These are phyloP conservation scores for Chelon labrosus DNA, from an alignment of 2,797 vertebrate species.

Conservation along the genomic window DNA sequence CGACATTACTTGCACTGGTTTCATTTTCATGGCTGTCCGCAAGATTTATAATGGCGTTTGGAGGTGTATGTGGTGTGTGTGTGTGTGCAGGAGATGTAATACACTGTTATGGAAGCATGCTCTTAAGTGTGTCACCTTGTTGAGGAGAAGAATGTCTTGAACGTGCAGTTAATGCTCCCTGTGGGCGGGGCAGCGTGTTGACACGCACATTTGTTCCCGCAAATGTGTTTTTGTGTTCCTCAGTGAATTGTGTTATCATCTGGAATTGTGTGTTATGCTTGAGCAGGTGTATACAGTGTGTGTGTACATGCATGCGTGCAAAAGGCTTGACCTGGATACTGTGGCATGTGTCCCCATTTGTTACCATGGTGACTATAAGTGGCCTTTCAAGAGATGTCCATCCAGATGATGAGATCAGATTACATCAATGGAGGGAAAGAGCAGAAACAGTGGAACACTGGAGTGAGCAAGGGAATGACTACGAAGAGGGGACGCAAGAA, in stretches of 20 bases:
- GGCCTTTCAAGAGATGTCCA: conserved; percentile 70
- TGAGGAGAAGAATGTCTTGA: conserved; percentile 65
- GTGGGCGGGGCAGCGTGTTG: conserved; percentile 20
- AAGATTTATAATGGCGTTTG: conserved; percentile 86
- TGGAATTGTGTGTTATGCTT: conserved; percentile 9
- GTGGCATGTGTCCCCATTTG: conserved; percentile 53
- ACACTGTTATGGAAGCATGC: conserved; percentile 63
- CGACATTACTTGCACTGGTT: conserved; percentile 84
- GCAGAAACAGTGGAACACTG: conserved; percentile 47
- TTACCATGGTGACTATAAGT: conserved; percentile 71
- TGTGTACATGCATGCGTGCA: conserved; percentile 1
- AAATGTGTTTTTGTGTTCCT: conserved; percentile 20
- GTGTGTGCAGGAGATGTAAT: conserved; percentile 53
- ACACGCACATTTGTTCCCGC: conserved; percentile 41
- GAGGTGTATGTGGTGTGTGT: conserved; percentile 56
- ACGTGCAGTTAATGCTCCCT: conserved; percentile 51
- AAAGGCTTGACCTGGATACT: conserved; percentile 61
- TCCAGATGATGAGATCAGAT: conserved; percentile 72
- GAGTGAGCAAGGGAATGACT: conserved; percentile 33
- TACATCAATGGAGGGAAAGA: conserved; percentile 61
- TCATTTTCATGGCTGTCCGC: conserved; percentile 87
- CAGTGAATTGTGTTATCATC: not conserved
- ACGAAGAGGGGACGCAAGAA: conserved; percentile 11
- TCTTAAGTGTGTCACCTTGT: conserved; percentile 76
- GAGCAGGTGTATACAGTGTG: not conserved